phyloP scores from a whole-genome alignment of 2,888 invertebrate species.

The Oscheius sp. region DNA sequence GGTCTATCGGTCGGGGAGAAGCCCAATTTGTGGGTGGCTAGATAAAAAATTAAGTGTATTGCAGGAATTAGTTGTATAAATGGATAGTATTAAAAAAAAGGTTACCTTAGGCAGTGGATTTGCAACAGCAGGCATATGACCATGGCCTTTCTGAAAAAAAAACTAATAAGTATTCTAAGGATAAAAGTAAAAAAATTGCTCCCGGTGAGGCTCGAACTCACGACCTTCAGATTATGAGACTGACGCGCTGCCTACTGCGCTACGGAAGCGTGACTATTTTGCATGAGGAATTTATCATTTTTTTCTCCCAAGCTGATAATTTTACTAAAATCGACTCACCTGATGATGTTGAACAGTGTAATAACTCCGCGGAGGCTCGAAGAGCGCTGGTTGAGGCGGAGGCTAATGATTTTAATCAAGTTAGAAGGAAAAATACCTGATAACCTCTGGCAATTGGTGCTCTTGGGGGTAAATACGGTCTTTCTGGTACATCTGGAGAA shows the following conservation, averaged over 20 bases:
- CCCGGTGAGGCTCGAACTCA: slow-evolving; percentile 89
- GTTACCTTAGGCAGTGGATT: slow-evolving; percentile 15
- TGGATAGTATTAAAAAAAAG: not conserved
- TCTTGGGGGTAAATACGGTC: slow-evolving; percentile 22
- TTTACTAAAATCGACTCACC: slow-evolving; percentile 4
- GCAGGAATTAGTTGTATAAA: not conserved
- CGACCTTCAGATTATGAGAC: slow-evolving; percentile 92
- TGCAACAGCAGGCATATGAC: slow-evolving; percentile 13
- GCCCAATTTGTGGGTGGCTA: slow-evolving; percentile 25
- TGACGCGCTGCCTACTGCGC: slow-evolving; percentile 75
- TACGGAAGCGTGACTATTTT: too few species aligned
- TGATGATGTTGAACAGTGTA: slow-evolving; percentile 11
- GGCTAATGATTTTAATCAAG: slow-evolving; percentile 20
- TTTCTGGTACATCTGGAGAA: not conserved
- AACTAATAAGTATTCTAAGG: too few species aligned
- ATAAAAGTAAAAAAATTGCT: slow-evolving; percentile 53
- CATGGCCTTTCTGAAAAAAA: slow-evolving; percentile 11
- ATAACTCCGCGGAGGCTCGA: slow-evolving; percentile 46
- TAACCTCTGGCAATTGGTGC: slow-evolving; percentile 29
- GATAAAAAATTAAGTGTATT: not conserved
- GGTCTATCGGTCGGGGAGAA: not conserved
- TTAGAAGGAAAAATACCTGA: slow-evolving; percentile 10
- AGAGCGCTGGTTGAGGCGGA: slow-evolving; percentile 38
- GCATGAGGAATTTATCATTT: too few species aligned
- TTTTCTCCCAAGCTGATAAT: too few species aligned